These are phyloP conservation scores for Catamblyrhynchus diadema DNA, from an alignment of 2,797 vertebrate species.

Conservation along the genomic window DNA sequence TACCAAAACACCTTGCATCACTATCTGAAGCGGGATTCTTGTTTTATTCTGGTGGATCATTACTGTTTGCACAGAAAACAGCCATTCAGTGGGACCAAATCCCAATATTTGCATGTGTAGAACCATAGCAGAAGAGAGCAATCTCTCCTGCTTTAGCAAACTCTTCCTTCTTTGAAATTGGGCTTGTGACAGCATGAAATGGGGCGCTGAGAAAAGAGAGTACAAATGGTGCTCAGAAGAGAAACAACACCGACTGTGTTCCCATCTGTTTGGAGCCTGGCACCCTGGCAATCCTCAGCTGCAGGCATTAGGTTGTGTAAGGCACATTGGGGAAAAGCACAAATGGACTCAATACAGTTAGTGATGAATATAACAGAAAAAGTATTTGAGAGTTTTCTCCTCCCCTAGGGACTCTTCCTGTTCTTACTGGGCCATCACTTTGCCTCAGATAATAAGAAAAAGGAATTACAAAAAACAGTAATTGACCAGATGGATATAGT, in stretches of 20 bases:
- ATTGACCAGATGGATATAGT: background rate
- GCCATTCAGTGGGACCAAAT: background rate
- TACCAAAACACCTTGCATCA: background rate
- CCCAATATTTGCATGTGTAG: background rate
- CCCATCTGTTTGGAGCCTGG: background rate
- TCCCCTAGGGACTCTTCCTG: background rate
- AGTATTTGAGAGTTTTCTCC: background rate
- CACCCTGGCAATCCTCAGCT: background rate
- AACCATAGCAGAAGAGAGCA: background rate
- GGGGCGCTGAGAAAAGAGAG: background rate
- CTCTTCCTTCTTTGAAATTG: background rate
- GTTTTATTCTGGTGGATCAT: background rate
- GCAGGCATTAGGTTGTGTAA: background rate
- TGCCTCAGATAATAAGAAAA: background rate
- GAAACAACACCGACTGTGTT: background rate
- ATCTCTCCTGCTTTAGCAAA: background rate
- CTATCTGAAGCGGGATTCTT: background rate
- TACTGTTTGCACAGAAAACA: background rate
- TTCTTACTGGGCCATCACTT: background rate
- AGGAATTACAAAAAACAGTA: background rate
- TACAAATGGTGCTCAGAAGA: background rate
- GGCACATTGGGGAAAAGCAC: background rate
- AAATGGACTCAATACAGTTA: background rate
- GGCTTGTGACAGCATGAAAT: background rate
- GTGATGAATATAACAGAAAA: background rate